Percentiles rank a stretch among this genome's conserved stretches.
Evolutionary conservation across 2,797 vertebrate species (phyloP).

Genomic region (Oophaga sylvatica): DNA sequence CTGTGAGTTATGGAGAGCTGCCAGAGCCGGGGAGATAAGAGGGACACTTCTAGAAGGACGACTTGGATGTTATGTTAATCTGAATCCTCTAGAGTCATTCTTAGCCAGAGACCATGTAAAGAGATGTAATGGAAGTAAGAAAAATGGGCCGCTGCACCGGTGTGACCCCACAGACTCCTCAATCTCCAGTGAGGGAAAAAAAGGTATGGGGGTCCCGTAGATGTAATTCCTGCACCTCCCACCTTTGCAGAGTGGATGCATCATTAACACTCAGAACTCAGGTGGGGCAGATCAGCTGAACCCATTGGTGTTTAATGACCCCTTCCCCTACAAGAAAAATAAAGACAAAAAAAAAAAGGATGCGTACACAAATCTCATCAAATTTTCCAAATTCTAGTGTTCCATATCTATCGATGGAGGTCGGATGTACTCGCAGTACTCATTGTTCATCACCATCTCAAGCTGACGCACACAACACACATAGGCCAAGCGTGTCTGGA

Average conservation of each 20-base stretch:
- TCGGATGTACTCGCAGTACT: constrained; percentile 93
- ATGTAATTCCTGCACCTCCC: too few relatives aligned
- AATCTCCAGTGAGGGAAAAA: too few relatives aligned
- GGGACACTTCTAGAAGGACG: constrained; percentile 17
- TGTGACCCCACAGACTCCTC: too few relatives aligned
- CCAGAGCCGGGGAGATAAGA: neutral
- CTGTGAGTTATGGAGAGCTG: neutral
- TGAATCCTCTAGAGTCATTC: neutral
- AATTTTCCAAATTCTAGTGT: constrained; percentile 94
- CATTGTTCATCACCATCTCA: constrained; percentile 86
- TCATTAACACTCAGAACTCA: too few relatives aligned
- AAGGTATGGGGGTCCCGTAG: too few relatives aligned
- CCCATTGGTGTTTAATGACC: neutral
- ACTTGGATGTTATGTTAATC: neutral
- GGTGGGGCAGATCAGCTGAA: neutral
- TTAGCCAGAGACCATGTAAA: too few relatives aligned
- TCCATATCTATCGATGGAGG: constrained; percentile 87
- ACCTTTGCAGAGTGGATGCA: too few relatives aligned
- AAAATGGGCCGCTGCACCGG: too few relatives aligned
- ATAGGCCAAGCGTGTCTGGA: constrained; percentile 91
- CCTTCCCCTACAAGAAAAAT: neutral
- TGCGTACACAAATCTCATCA: constrained; percentile 90
- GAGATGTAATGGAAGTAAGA: too few relatives aligned
- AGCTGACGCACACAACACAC: constrained; percentile 94
- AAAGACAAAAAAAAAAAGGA: neutral